Conservation (phyloP, 2,888 invertebrate genomes). For the Euproctis similis region DNA sequence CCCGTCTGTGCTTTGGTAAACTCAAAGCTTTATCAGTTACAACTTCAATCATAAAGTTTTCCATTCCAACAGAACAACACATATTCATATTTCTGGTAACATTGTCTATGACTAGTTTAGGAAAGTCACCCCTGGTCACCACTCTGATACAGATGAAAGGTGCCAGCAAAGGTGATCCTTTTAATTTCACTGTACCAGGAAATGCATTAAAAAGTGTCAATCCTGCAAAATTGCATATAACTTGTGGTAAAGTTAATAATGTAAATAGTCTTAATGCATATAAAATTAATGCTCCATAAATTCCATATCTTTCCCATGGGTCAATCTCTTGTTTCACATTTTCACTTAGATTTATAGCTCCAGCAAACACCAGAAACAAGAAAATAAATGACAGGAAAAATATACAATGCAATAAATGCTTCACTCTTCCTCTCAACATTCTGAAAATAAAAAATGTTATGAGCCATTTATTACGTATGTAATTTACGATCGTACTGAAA, state of each 20-base stretch:
- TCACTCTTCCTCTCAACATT: slow-evolving; percentile 80
- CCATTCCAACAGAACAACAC: slow-evolving; percentile 91
- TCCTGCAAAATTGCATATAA: slow-evolving; percentile 90
- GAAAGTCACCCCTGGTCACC: slow-evolving; percentile 95
- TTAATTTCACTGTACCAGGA: slow-evolving; percentile 90
- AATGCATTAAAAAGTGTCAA: slow-evolving; percentile 94
- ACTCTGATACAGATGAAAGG: slow-evolving; percentile 96
- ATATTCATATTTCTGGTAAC: slow-evolving; percentile 90
- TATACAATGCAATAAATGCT: slow-evolving; percentile 88
- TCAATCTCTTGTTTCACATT: slow-evolving; percentile 78
- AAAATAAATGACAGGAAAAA: slow-evolving; percentile 84
- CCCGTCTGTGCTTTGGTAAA: slow-evolving; percentile 84
- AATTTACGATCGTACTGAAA: no score
- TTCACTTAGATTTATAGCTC: slow-evolving; percentile 76
- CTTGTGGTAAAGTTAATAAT: slow-evolving; percentile 91
- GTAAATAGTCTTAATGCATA: slow-evolving; percentile 87
- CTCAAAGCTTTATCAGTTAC: slow-evolving; percentile 93
- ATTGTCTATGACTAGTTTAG: slow-evolving; percentile 91
- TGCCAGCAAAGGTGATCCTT: slow-evolving; percentile 92
- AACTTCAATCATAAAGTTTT: slow-evolving; percentile 97
- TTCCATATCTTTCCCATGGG: slow-evolving; percentile 89
- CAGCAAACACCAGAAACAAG: slow-evolving; percentile 82
- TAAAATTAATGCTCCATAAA: slow-evolving; percentile 81
- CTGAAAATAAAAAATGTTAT: slow-evolving; percentile 57
- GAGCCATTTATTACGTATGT: no score